Percentiles rank a stretch among this genome's conserved stretches.
These are phyloP conservation scores for Stigmatopora argus DNA, from an alignment of 2,113 vertebrate genomes.

Conservation along the genomic window DNA sequence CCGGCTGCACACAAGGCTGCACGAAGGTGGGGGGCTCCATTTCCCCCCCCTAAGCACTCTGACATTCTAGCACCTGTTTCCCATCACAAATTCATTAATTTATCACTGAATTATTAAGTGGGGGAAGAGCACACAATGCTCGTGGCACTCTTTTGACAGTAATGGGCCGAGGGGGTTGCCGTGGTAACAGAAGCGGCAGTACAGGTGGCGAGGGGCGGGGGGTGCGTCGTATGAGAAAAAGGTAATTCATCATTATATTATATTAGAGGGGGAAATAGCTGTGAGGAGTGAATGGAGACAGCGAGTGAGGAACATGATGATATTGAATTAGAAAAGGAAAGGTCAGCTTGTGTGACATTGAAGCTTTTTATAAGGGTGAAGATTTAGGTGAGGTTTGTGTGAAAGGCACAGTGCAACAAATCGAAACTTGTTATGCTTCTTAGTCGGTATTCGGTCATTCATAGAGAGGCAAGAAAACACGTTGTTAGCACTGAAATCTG, in stretches of 20 bases:
- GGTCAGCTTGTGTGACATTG: conserved; percentile 19
- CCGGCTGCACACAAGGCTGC: conserved; percentile 34
- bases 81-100: conserved; percentile 66
- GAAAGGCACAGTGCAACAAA: background rate
- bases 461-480: no score
- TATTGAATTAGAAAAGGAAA: conserved; percentile 8
- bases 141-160: conserved; percentile 58
- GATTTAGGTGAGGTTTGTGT: background rate
- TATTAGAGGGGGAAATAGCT: conserved; percentile 26
- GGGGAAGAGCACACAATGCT: conserved; percentile 54
- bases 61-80: conserved; percentile 68
- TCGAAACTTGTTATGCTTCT: background rate
- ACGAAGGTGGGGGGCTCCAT: background rate
- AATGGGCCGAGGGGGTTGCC: conserved; percentile 34
- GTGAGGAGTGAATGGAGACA: background rate
- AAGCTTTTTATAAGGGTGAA: conserved; percentile 36
- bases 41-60: conserved; percentile 42
- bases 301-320: conserved; percentile 9
- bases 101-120: conserved; percentile 71
- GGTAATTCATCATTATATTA: conserved; percentile 54
- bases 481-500: no score
- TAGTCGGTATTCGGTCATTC: no score
- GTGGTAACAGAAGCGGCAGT: conserved; percentile 40
- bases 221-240: conserved; percentile 35
- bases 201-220: background rate